These are phyloP conservation scores for Sphenopsis melanotis DNA, from an alignment of 2,797 vertebrate species.

Conservation along the genomic window DNA sequence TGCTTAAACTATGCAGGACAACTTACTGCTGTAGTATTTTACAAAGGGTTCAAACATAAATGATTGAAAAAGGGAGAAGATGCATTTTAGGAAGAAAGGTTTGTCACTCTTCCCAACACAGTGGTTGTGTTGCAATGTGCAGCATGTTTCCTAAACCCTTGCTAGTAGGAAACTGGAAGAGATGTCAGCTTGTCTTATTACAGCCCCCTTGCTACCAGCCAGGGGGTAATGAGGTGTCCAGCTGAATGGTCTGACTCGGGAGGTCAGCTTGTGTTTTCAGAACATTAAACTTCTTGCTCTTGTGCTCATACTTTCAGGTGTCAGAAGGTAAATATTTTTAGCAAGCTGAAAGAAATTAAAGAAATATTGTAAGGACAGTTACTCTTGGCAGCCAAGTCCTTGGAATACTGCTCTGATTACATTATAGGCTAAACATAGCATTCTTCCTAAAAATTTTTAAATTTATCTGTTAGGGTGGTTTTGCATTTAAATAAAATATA, in stretches of 20 bases:
- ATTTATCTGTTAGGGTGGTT: neutral
- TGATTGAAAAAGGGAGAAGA: neutral
- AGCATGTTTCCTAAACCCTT: neutral
- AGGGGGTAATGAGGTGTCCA: neutral
- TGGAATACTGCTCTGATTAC: neutral
- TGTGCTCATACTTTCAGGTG: neutral
- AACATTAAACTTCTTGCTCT: neutral
- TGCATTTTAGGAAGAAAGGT: neutral
- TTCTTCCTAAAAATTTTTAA: neutral
- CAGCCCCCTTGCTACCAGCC: rapidly evolving
- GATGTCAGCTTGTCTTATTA: neutral
- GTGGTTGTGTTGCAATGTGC: neutral
- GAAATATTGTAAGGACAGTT: neutral
- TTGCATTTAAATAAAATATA: neutral
- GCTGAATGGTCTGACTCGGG: neutral
- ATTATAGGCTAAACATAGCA: neutral
- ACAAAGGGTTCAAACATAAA: neutral
- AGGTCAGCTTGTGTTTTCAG: neutral
- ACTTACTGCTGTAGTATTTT: neutral
- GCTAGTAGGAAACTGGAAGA: neutral
- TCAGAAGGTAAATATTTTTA: neutral
- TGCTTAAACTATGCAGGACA: neutral
- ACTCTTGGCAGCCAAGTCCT: neutral
- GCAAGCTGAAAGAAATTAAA: neutral
- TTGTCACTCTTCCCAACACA: neutral